These are phyloP conservation scores for Cheirogaleus major DNA, from an alignment of 2,797 vertebrate species.

Conservation along the genomic window DNA sequence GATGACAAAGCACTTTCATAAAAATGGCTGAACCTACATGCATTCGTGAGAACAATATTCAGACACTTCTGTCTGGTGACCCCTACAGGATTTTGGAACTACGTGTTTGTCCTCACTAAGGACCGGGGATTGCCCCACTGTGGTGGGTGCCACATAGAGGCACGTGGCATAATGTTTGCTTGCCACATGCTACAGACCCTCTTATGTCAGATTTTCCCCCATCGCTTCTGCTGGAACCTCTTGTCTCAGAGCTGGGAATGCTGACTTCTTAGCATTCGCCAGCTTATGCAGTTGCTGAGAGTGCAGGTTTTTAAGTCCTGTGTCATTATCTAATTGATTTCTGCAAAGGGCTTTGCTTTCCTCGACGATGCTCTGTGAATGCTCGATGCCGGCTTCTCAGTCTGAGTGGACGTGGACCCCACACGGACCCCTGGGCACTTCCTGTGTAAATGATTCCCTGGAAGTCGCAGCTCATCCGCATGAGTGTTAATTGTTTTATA, in stretches of 20 bases:
- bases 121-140: accelerated
- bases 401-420: neutral
- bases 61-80: neutral
- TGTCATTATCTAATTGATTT: neutral
- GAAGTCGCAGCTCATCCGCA: neutral
- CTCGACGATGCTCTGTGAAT: neutral
- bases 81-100: neutral
- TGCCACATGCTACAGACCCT: neutral
- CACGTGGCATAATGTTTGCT: neutral
- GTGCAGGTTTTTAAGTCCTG: neutral
- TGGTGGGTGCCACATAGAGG: neutral
- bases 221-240: neutral
- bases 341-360: neutral
- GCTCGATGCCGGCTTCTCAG: neutral
- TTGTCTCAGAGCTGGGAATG: neutral
- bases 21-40: neutral
- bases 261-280: neutral
- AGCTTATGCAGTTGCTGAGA: neutral
- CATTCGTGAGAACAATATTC: neutral
- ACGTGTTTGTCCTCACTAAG: neutral
- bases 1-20: neutral
- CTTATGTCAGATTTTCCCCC: neutral
- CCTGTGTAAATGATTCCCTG: neutral
- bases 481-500: neutral
- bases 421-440: neutral